Evolutionary conservation across 2,888 invertebrate genomes (phyloP).

Genomic region (Drosophila recens): DNA sequence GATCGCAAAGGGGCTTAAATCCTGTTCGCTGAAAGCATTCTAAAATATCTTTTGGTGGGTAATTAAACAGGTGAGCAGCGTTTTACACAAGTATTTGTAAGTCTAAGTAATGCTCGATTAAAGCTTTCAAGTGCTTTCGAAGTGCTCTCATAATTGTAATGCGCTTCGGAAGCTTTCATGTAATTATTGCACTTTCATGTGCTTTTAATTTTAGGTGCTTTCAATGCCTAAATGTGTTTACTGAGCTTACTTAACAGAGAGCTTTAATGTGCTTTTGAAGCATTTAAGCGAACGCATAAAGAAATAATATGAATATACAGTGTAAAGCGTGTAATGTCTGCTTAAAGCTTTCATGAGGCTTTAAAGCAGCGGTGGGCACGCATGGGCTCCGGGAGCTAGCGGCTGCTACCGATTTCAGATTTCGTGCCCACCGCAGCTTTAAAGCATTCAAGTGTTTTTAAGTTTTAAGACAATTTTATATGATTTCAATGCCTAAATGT

Average conservation of each 20-base stretch:
- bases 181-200: neutral
- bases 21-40: conserved; percentile 4
- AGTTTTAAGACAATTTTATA: no score
- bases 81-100: neutral
- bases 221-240: no score
- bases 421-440: no score
- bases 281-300: no score
- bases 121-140: conserved; percentile 2
- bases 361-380: neutral
- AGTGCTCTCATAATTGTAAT: neutral
- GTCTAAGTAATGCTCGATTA: conserved; percentile 1
- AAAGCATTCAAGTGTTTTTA: neutral
- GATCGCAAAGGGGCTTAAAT: conserved; percentile 3
- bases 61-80: conserved; percentile 1
- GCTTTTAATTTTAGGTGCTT: neutral
- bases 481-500: no score
- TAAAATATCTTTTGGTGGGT: neutral
- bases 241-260: no score
- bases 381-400: no score
- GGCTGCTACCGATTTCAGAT: no score
- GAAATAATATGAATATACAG: no score
- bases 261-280: no score
- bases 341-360: neutral
- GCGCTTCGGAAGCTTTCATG: neutral
- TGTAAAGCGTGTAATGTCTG: neutral